Base-by-base conservation (phyloP, 2,888 invertebrate genomes). In the Gerosis bhagava region DNA sequence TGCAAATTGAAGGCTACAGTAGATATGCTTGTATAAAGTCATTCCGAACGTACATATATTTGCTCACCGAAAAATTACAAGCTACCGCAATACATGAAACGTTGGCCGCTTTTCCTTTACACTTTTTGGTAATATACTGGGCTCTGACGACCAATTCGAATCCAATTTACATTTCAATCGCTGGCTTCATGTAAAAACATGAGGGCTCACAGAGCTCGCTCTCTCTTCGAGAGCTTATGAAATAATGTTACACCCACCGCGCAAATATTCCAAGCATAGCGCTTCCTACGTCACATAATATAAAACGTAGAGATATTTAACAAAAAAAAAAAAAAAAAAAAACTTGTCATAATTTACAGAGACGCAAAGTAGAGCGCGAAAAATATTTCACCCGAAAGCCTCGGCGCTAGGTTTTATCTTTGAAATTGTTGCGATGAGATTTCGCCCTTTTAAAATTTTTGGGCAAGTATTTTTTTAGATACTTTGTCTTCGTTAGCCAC, bases 281-380 rank as follows among this genome's bases (percentile, higher is more conserved):
- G 34, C 43, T 32, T 24, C 47, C 45, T 43, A 56, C 50, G 49
- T 56, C 57, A 39, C 50, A 51, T 60, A 60, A 60, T 62, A 43
- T 42, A 34, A 59, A 49, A 56, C 50, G 52, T 51, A n/a, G n/a
- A n/a, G n/a, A n/a, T n/a, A 59, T 64, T 65, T 61, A 60, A 55
- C 56, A 62, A 67, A 69, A 73, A n/a, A n/a, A n/a, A n/a, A n/a
- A n/a, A n/a, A n/a, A n/a, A n/a, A n/a, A n/a, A n/a, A n/a, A 65
- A 60, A 60, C 59, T 60, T 57, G 60, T 67, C 66, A 60, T 70
- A 70, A 71, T 65, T 74, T 65, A 67, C 57, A 56, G 53, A 60
- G 62, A 65, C 62, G 60, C 59, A 58, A 62, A 65, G 60, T 67
- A 60, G 52, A 57, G 62, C 50, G 53, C 56, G 53, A 67, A 73